Base-by-base conservation (phyloP, 2,797 vertebrate species). In the Menidia menidia region DNA sequence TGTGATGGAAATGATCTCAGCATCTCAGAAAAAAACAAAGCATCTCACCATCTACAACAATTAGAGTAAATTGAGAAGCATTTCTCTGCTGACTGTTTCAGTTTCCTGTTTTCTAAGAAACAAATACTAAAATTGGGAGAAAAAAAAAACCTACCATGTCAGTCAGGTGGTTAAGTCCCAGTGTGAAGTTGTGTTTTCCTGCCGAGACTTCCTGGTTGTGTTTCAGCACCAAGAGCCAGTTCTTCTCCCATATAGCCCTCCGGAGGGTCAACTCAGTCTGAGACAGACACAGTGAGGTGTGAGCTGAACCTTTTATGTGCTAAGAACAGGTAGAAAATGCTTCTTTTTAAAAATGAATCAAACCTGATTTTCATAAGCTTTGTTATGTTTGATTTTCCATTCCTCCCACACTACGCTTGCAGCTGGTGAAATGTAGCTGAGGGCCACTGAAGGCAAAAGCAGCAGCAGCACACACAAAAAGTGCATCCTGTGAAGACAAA, bases 161-260 rank as follows among this genome's bases (percentile, higher is more conserved):
- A 25, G 93, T 81, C 54, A 94, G 84, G 19, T 92, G 91, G 80
- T 94, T 95, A 58, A 94, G 85, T 47, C 90, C 93, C 78, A 93
- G 33, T 0, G 83, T 86, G 84, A 90, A 95, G 73, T 78, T 91
- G 77, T 91, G 89, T 18, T 78, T 80, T 42, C 93, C 93, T 18
- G 65, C 69, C 0, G 77, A 84, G 31, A 75, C 80, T 47, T 93
- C 89, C 65, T 75, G 75, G 67, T 95, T 95, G 84, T 95, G 94
- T 68, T 73, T 85, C 16, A 80, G 55, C 70, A 92, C 82, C 18
- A 87, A 13, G 44, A 68, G 48, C 42, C 90, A 1, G 60, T 92
- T 95, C 74, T 92, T 86, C 82, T 94, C 88, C 94, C 94, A 95
- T 3, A 92, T 68, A 0, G 64, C 43, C 65, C 87, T 92, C 73